Evolutionary conservation across 2,113 vertebrate species (phyloP).

Genomic region (Heliornis fulica): DNA sequence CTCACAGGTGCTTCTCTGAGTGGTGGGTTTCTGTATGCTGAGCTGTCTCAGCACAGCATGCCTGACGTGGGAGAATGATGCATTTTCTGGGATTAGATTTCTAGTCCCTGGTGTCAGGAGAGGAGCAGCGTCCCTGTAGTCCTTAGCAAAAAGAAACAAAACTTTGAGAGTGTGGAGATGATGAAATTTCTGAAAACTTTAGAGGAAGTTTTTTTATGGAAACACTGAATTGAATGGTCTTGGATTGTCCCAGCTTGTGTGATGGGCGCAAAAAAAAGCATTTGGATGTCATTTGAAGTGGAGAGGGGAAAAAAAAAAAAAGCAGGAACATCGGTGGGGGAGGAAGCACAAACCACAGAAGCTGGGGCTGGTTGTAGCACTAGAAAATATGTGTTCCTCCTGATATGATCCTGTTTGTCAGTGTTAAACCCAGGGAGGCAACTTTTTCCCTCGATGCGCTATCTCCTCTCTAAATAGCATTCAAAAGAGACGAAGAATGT

Average conservation of each 20-base stretch:
- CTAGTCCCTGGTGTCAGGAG: background rate
- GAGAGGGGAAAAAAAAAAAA: no score
- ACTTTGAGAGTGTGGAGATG: background rate
- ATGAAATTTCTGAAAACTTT: background rate
- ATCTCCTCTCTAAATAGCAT: conserved; percentile 17
- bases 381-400: background rate
- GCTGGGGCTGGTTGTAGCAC: background rate
- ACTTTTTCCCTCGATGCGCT: background rate
- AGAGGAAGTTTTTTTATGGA: background rate
- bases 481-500: conserved; percentile 44
- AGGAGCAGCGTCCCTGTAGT: background rate
- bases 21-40: background rate
- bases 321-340: background rate
- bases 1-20: background rate
- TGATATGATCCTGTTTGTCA: background rate
- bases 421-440: background rate
- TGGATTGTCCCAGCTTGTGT: background rate
- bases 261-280: background rate
- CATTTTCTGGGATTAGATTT: background rate
- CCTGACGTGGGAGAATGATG: background rate
- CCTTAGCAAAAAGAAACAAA: background rate
- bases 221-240: background rate
- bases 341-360: background rate
- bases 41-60: background rate
- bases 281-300: background rate